A percentile compares a stretch with the other conserved stretches of the same genome.
phyloP scores from a whole-genome alignment of 2,797 vertebrate species.

The Poliocrania exsul region DNA sequence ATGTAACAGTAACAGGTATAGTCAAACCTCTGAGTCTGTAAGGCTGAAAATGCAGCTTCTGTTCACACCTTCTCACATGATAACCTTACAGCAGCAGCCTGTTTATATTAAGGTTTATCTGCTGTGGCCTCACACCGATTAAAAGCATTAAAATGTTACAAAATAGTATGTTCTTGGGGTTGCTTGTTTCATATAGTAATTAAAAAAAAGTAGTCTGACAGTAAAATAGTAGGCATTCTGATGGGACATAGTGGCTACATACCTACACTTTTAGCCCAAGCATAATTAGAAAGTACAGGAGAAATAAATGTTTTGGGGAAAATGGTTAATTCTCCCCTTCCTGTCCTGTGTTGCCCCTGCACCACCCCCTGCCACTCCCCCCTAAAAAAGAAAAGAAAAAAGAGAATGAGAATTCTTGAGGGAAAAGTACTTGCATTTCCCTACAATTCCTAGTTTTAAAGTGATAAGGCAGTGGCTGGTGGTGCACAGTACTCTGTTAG shows the following conservation, averaged over 20 bases:
- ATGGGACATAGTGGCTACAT: neutral
- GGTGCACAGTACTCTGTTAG: neutral
- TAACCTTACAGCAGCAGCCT: neutral
- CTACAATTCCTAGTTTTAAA: neutral
- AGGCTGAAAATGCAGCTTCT: neutral
- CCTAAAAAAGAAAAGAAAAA: neutral
- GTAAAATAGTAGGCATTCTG: neutral
- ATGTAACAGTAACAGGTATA: neutral
- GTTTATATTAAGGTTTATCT: neutral
- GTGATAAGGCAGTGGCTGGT: neutral
- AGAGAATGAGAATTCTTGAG: neutral
- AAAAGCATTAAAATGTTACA: neutral
- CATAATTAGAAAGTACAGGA: neutral
- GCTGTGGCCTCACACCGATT: neutral
- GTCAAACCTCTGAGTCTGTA: neutral
- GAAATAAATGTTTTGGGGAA: neutral
- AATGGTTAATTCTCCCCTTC: neutral
- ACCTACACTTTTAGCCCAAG: neutral
- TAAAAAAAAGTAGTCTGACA: neutral
- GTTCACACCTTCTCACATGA: neutral
- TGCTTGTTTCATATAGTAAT: neutral
- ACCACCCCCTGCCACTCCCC: fast-evolving
- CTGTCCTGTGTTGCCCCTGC: neutral
- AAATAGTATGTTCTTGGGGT: neutral
- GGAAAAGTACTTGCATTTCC: neutral